Conservation (phyloP, 2,113 vertebrate genomes). For the Leucopsar rothschildi region DNA sequence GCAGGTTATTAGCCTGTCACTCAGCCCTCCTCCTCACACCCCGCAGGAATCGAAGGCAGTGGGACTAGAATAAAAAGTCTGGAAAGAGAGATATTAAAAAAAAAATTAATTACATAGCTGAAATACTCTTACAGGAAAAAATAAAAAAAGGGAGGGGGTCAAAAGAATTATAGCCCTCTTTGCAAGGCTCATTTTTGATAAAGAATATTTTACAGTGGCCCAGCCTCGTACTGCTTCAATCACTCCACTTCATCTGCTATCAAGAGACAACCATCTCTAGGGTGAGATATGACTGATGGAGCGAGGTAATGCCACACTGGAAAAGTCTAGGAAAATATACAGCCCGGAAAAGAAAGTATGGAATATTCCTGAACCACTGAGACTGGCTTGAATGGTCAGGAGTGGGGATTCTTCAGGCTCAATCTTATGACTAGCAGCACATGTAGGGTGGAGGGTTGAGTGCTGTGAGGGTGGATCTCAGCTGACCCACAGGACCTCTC, state of each 20-base stretch:
- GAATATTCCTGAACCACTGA: neutral
- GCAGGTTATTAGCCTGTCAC: slow-evolving; percentile 75
- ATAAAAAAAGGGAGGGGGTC: neutral
- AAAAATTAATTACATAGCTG: neutral
- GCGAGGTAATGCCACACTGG: neutral
- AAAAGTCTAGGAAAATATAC: neutral
- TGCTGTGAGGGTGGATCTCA: neutral
- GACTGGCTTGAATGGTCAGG: neutral
- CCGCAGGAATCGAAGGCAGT: neutral
- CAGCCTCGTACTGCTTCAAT: neutral
- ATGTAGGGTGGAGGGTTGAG: neutral
- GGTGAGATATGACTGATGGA: rapidly evolving
- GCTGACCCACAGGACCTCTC: rapidly evolving
- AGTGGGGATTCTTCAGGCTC: neutral
- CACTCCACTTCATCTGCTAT: neutral
- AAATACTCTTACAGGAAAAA: neutral
- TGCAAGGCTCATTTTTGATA: neutral
- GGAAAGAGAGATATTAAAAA: neutral
- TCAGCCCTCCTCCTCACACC: slow-evolving; percentile 25
- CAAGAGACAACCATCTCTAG: neutral
- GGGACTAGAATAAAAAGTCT: slow-evolving; percentile 1
- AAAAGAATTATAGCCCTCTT: neutral
- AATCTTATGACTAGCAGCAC: rapidly evolving
- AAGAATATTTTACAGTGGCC: neutral
- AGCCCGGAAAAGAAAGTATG: neutral